Evolutionary conservation across 1,140 invertebrate species (phyloP).

Genomic region (Galleria mellonella): DNA sequence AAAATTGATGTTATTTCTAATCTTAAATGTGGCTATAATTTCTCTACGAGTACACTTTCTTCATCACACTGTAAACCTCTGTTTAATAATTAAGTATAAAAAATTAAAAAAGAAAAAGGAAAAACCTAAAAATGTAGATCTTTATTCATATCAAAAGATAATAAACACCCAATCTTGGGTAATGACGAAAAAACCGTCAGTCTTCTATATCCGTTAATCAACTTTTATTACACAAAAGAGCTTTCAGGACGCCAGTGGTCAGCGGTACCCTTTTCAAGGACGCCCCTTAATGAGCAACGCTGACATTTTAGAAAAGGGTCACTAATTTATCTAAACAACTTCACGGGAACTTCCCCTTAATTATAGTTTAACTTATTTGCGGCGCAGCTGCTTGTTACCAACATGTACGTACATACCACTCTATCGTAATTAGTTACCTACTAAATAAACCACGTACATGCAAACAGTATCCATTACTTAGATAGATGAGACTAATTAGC

Average conservation of each 20-base stretch:
- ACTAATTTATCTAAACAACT: constrained; percentile 63
- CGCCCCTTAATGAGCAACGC: constrained; percentile 35
- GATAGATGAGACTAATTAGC: constrained; percentile 2
- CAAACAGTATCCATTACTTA: constrained; percentile 4
- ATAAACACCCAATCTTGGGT: no score
- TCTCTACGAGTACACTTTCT: no score
- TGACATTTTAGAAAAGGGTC: constrained; percentile 63
- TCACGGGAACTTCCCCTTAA: constrained; percentile 50
- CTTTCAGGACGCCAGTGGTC: constrained; percentile 1
- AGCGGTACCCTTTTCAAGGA: constrained; percentile 38
- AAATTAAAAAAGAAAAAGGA: no score
- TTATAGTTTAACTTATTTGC: constrained; percentile 64
- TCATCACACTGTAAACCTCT: no score
- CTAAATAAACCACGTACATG: constrained; percentile 3
- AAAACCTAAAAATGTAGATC: no score
- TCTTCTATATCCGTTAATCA: constrained; percentile 21
- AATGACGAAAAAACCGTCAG: no score
- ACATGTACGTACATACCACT: constrained; percentile 2
- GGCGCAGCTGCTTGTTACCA: constrained; percentile 15
- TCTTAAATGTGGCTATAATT: no score
- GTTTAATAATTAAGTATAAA: no score
- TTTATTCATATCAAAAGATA: no score
- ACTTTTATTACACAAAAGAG: constrained; percentile 17
- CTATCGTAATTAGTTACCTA: constrained; percentile 12
- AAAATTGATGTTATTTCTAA: no score